These are phyloP conservation scores for Aporophyla nigra DNA, from an alignment of 2,888 invertebrate species.

Conservation along the genomic window DNA sequence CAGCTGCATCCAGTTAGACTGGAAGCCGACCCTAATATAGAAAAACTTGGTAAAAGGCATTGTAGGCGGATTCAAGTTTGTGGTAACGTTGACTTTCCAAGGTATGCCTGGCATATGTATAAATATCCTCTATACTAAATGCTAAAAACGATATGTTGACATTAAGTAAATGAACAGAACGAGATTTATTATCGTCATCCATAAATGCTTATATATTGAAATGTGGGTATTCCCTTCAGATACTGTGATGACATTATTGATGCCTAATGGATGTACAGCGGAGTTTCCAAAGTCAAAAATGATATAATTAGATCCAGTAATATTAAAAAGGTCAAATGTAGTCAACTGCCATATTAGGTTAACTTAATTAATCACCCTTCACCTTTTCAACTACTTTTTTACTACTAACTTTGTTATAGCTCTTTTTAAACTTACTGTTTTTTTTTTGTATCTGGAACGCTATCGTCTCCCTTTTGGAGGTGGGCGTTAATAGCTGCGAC, in stretches of 20 bases:
- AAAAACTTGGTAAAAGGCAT: not conserved
- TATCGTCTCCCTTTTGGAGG: too few relatives aligned
- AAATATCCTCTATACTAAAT: not conserved
- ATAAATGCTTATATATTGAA: too few relatives aligned
- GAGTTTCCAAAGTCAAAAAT: not conserved
- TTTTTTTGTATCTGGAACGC: too few relatives aligned
- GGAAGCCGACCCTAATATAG: not conserved
- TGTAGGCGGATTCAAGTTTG: too few relatives aligned
- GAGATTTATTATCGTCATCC: not conserved
- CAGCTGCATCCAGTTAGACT: not conserved
- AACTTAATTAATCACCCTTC: not conserved
- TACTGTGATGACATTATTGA: not conserved
- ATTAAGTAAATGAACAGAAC: not conserved
- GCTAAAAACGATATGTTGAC: not conserved
- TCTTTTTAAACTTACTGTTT: too few relatives aligned
- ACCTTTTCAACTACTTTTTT: conserved; percentile 2
- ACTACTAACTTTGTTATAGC: too few relatives aligned
- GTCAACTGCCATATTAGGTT: not conserved
- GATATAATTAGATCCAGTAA: not conserved
- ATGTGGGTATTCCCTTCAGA: too few relatives aligned
- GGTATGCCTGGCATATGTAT: not conserved
- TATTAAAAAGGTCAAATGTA: not conserved
- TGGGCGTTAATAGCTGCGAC: too few relatives aligned
- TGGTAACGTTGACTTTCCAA: not conserved
- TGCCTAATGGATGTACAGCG: not conserved